Base-by-base conservation (phyloP, 2,888 invertebrate species). In the Tenthredo notha region DNA sequence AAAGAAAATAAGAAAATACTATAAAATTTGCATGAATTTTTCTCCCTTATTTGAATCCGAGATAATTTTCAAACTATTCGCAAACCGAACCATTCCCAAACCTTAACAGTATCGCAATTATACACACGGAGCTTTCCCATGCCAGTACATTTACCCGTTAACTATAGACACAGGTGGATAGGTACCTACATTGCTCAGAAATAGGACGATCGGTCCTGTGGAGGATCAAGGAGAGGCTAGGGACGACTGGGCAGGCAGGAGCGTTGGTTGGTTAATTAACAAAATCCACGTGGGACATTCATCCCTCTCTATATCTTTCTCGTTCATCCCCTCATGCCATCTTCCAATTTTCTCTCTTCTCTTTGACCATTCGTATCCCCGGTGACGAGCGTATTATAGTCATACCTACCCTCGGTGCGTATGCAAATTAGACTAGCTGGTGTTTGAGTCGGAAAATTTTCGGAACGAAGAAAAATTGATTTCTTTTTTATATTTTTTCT, bases 301-400 rank as follows among this genome's bases (percentile, higher is more conserved):
- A 12, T 43, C 74, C 82, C 82, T 50, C 70, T 50, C 84, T 67
- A 78, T 61, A 25, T 61, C 58, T 61, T 50, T 33, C 74, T 50
- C 78, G 47, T 70, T 72, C 67, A 43, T 37, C 67, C 33, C 67
- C 67, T n/a, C 67, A n/a, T 40, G 61, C 61, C 78, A 21, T 61
- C 15, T 50, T 61, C 80, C 80, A 80, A 80, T 72, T 80, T 84
- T 80, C 85, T 47, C 85, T 58, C 85, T 84, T 85, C 84, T 86
- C 86, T 85, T 80, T 74, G 75, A 47, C 84, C 75, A 58, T 83
- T 50, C 47, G 37, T 84, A 40, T 37, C 67, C 84, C 77, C 85
- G 65, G 78, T 74, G 84, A 67, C 67, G 67, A 67, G 67, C 67
- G 67, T 67, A 67, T 67, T 33, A 67, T 33, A 33, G 67, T 33